Percentiles rank a stretch among this genome's conserved stretches.
Conservation (phyloP, 1,140 invertebrate species). For the Lysiphlebus fabarum region DNA sequence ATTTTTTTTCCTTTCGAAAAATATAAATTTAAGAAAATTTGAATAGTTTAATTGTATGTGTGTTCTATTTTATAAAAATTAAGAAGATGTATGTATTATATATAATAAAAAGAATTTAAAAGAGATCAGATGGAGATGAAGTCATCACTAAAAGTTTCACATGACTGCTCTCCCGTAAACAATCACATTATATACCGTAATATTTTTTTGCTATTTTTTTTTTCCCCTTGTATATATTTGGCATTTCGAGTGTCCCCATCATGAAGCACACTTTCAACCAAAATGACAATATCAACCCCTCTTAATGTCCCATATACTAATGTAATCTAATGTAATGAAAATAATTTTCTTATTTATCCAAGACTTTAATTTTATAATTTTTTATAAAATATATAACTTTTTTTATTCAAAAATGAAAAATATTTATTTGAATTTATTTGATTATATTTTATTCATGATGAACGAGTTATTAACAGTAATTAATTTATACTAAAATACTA, state of each 20-base stretch:
- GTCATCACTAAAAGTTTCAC: slow-evolving; percentile 41
- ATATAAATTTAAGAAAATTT: no score
- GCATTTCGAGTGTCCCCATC: no score
- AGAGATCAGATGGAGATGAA: slow-evolving; percentile 39
- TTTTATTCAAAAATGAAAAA: slow-evolving; percentile 3
- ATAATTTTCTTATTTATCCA: slow-evolving; percentile 46
- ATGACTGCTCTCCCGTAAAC: slow-evolving; percentile 48
- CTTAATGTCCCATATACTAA: slow-evolving; percentile 18
- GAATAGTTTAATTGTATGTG: no score
- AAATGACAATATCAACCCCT: slow-evolving; percentile 12
- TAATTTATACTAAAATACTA: no score
- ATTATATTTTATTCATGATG: slow-evolving; percentile 27
- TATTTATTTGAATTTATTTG: neutral
- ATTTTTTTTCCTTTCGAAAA: no score
- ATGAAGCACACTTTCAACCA: slow-evolving; percentile 6
- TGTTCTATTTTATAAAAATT: no score
- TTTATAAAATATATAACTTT: slow-evolving; percentile 8
- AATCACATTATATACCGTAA: slow-evolving; percentile 53
- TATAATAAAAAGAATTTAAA: neutral
- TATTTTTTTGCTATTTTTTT: slow-evolving; percentile 32
- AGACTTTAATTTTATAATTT: slow-evolving; percentile 29
- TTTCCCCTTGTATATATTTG: neutral
- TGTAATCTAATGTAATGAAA: slow-evolving; percentile 43
- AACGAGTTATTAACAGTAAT: no score
- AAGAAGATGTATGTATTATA: no score